Base-by-base conservation (phyloP, 2,888 invertebrate species). In the Masnerella sp. region DNA sequence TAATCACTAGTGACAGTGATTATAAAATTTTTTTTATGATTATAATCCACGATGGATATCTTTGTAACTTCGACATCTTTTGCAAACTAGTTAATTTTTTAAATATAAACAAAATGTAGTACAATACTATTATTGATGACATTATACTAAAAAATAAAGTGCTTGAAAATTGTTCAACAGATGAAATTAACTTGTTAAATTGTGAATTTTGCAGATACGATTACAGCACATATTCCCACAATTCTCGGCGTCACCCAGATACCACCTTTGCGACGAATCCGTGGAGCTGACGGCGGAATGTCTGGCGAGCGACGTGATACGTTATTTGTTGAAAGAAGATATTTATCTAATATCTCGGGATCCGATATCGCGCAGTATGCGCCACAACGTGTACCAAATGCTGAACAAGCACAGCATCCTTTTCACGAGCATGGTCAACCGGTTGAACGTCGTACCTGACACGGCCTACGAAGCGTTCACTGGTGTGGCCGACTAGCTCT, bases 401-500 rank as follows among this genome's bases (percentile, higher is more conserved):
- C 80, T 89, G 20, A 86, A 87, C 49, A 89, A 88, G 70, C 89
- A 89, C 79, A 86, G 85, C 52, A 88, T 88, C 61, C 78, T 88
- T 1, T 88, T 89, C 59, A 87, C 86, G 28, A 88, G 88, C 68
- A 88, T 89, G 88, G 87, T 89, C 5, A 86, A 86, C 65, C 83
- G 88, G 74, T 77, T 88, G 40, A 85, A 88, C 73, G 86, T 88
- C 11, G 84, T 84, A n/a, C 84, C 87, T 25, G 88, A 88, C 38
- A 85, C 87, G 0, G 87, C 87, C 0, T 87, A 87, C 62, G 87
- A 87, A 62, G 84, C 87, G 9, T 87, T 87, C 64, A 84, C 81
- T 76, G 84, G 85, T 8, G 87, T 89, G 18, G 88, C 88, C n/a
- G 88, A 89, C 72, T 88, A 88, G 78, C 77, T 89, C n/a, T 89